Evolutionary conservation across 2,113 vertebrate species (phyloP).

Genomic region (Acanthisitta chloris): DNA sequence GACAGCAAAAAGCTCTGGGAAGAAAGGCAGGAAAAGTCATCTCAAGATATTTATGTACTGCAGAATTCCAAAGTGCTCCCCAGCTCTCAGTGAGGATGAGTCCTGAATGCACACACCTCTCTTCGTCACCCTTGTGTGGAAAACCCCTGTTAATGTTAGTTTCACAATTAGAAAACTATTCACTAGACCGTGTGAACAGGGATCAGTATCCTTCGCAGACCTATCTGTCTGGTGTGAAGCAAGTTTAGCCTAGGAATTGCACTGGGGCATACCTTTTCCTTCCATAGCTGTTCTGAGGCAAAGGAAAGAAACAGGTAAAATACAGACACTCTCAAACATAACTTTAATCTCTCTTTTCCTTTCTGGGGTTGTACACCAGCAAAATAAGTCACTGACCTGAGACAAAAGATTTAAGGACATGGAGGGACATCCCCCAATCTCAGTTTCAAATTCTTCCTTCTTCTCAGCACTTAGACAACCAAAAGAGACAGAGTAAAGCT

Average conservation of each 20-base stretch:
- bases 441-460: background rate
- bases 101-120: background rate
- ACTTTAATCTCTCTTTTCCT: background rate
- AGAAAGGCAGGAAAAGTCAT: background rate
- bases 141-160: background rate
- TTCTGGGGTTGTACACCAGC: background rate
- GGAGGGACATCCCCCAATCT: background rate
- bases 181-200: background rate
- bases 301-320: background rate
- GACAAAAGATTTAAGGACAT: background rate
- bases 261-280: background rate
- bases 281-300: background rate
- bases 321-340: background rate
- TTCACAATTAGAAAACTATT: background rate
- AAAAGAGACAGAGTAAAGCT: background rate
- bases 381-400: background rate
- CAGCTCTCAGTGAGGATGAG: background rate
- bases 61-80: background rate
- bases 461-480: fast-evolving
- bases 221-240: background rate
- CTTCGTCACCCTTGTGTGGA: fast-evolving
- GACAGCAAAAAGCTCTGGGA: background rate
- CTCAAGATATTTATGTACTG: background rate
- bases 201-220: background rate
- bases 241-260: background rate